Evolutionary conservation across 2,888 invertebrate species (phyloP), one percentile per base, ranked within the genome.

Genomic region (Mesoligia furuncula): DNA sequence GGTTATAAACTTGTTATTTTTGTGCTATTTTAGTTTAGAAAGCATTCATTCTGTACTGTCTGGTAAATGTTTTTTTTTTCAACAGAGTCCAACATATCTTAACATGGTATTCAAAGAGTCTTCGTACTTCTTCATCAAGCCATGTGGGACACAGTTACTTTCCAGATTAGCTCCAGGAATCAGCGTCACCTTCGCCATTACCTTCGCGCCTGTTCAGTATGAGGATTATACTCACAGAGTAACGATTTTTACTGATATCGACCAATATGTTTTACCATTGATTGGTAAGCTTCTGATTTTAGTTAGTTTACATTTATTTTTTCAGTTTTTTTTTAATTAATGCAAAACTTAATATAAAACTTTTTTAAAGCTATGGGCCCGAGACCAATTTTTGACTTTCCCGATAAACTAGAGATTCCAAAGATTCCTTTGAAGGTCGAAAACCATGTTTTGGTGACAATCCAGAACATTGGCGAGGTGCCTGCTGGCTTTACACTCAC

Each of bases 131-230:
- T 93, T 91, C 68, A 90, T 98, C 65, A 95, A 97, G 88, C 93
- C 95, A 15, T 94, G 95, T 69, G 92, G 93, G 45, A 93, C 92
- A 17, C 92, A 95, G 71, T 92, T 96, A 39, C 91, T 96, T 59
- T 95, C 95, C 0, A 97, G 98, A 89, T 92, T 98, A 39, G 98
- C 98, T 9, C 98, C 98, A 27, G 98, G 98, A 64, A 97, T 98
- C 86, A 97, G 97, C 36, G 96, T 97, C 57, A 94, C 96, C 4
- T 97, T 98, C 86, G 96, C 95, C 13, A 92, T 98, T 11, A 97
- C 97, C 67, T 98, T 98, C 92, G 94, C 91, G 66, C 98, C 98
- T 0, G 95, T 96, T 17, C 96, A 96, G 75, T 92, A 92, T 61
- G 95, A 95, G 84, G 98, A 98, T 90, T 97, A 97, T 82, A 93